Base-by-base conservation (phyloP, 2,888 invertebrate genomes). In the Serrognathus titanus region DNA sequence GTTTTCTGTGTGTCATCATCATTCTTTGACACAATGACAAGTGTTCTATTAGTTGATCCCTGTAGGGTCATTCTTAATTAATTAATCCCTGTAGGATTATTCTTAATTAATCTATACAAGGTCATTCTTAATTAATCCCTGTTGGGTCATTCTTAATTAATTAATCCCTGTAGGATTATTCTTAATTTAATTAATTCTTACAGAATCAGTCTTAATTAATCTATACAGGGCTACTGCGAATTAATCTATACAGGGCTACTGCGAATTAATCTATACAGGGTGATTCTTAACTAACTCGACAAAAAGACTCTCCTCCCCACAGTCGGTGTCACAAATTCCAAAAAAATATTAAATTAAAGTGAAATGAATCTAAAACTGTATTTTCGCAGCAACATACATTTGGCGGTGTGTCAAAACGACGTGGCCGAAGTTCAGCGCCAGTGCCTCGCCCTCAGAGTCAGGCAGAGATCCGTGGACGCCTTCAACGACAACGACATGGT, bases 401-500 rank as follows among this genome's bases (percentile, higher is more conserved):
- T 58, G 37, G 58, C 38, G 35, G 58, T 51, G 13, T 40, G 53
- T 40, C 37, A 35, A 3, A 54, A 53, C 11, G 38, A 54, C 20
- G 11, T 51, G 24, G 16, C 9, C 1, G 58, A 58, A 51, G 54
- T 54, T 10, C 51, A 47, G 31, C 46, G 36, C 9, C 58, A 58
- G 37, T 35, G 47, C 13, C 8, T 53, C 6, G 45, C 51, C 41
- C 48, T 55, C 10, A 51, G 16, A n/a, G 3, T 51, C 39, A 55
- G 54, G 46, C 55, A 51, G 20, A 37, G 47, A 11, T 35, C 54
- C 9, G 37, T 61, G 7, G 61, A 61, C 37, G 16, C 43, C 3
- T 31, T 36, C 8, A 59, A 61, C 47, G 35, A 35, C 13, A 47
- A 53, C 20, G 12, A 57, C 13, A 36, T 55, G 48, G 61, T 61